Evolutionary conservation across 2,888 invertebrate species (phyloP), one percentile per base, ranked within the genome.

Genomic region (Nomada hirtipes): DNA sequence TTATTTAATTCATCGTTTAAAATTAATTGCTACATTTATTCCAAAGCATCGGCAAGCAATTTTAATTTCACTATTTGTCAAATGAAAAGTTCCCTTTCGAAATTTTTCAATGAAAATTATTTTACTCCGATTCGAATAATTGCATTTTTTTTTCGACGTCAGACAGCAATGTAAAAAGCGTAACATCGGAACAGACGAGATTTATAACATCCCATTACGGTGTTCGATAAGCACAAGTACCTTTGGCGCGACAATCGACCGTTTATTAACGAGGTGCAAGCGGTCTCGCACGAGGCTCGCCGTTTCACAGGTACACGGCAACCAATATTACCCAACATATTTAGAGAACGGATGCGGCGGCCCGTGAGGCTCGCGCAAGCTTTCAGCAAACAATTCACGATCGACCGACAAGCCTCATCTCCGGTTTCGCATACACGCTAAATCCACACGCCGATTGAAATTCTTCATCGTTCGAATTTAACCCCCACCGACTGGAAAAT

Each of bases 331-430:
- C 61, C 77, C 68, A 64, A 75, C 79, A 80, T 82, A 85, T 86
- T 86, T 82, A 82, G 78, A 78, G 85, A 85, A 29, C 61, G 77
- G 76, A 78, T 69, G 71, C 60, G 73, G 85, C 59, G 23, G 67
- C 15, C 59, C 65, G 64, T 23, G 61, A 52, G 71, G 73, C 52
- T 61, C 70, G 64, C 55, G 60, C 61, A 63, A 81, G 76, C 67
- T 67, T 85, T 85, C 73, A 55, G 75, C 76, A 86, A 85, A 86
- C 86, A 84, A 86, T 73, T 68, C 73, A 47, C 72, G 69, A 70
- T 70, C 70, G 75, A 55, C 70, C 70, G 68, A 83, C 73, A 65
- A 50, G 26, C 36, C 71, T 64, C 77, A 72, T 85, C 59, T 86
- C 78, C 81, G 71, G 71, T 65, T 47, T 57, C 60, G 63, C 47